These are phyloP conservation scores for Todiramphus saurophagus DNA, from an alignment of 2,113 vertebrate genomes.

Conservation along the genomic window DNA sequence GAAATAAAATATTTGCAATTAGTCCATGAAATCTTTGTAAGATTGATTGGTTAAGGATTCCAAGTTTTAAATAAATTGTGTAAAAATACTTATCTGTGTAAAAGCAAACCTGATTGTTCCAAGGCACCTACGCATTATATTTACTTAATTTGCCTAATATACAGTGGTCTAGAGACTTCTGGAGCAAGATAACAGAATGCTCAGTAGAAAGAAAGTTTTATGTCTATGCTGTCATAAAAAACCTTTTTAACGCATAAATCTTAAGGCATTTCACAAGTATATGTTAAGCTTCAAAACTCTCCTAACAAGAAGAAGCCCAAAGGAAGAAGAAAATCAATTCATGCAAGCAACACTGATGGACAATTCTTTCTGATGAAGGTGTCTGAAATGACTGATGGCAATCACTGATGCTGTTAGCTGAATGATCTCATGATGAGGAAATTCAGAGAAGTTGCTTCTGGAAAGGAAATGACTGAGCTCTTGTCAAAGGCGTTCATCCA, in stretches of 20 bases:
- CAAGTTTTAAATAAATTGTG: conserved; percentile 58
- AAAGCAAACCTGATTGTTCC: not conserved
- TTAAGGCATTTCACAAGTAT: not conserved
- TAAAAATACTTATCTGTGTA: conserved; percentile 10
- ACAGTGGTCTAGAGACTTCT: not conserved
- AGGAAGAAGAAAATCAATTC: conserved; percentile 27
- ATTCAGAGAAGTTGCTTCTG: not conserved
- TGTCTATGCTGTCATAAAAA: not conserved
- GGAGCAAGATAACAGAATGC: not conserved
- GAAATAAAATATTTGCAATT: conserved; percentile 73
- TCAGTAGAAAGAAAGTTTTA: not conserved
- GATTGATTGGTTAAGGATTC: conserved; percentile 35
- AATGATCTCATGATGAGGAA: conserved; percentile 10
- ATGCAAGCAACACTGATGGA: not conserved
- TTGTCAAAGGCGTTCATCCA: not conserved
- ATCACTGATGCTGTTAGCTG: not conserved
- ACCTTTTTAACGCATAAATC: not conserved
- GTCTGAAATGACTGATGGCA: conserved; percentile 22
- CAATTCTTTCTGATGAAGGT: not conserved
- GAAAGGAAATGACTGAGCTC: conserved; percentile 1
- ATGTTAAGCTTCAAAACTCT: not conserved
- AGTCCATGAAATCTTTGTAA: conserved; percentile 56
- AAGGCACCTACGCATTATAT: not conserved
- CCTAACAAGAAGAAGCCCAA: not conserved
- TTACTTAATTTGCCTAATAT: not conserved